Base-by-base conservation (phyloP, 2,888 invertebrate species). In the Lochmaea capreae region DNA sequence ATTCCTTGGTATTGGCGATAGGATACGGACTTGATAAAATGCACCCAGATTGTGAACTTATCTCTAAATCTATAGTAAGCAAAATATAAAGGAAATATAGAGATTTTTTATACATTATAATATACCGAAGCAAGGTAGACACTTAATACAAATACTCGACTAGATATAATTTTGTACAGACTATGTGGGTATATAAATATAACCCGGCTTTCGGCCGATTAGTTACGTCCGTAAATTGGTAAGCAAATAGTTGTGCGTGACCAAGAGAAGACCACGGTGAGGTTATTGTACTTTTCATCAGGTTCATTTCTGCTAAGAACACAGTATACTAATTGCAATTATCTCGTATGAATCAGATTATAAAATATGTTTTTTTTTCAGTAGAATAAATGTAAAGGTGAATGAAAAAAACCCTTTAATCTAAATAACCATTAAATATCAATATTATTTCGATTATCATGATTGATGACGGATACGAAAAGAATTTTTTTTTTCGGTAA, bases 251-350 rank as follows among this genome's bases (percentile, higher is more conserved):
- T 65, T 71, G 65, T 65, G 71, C 71, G 65, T 71, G 71, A 71
- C 65, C 70, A 71, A 65, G 71, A 63, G 52, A 69, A 69, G 26
- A 58, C 39, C 62, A 43, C 12, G n/a, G 3, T 58, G 58, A 65
- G 71, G 71, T 71, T 71, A 71, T 71, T 71, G 71, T 71, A 65
- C 71, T 65, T 71, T 71, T 54, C 58, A 39, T 71, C 57, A 65
- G 16, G 71, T 71, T 71, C 65, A 46, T 43, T 71, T 65, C 61
- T 65, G 42, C 26, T 26, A 58, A 71, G 14, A 65, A n/a, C 57
- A 42, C 61, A 65, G 61, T 18, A 71, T 71, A 71, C 58, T 71
- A 58, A 71, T 65, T 71, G 49, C 46, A 26, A 43, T 43, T 16
- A 18, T 43, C 12, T 16, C 18, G 16, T 43, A 63, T 54, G 10